Percentiles rank a stretch among this genome's conserved stretches.
Evolutionary conservation across 2,113 vertebrate species (phyloP).

Genomic region (Ammodytes marinus): DNA sequence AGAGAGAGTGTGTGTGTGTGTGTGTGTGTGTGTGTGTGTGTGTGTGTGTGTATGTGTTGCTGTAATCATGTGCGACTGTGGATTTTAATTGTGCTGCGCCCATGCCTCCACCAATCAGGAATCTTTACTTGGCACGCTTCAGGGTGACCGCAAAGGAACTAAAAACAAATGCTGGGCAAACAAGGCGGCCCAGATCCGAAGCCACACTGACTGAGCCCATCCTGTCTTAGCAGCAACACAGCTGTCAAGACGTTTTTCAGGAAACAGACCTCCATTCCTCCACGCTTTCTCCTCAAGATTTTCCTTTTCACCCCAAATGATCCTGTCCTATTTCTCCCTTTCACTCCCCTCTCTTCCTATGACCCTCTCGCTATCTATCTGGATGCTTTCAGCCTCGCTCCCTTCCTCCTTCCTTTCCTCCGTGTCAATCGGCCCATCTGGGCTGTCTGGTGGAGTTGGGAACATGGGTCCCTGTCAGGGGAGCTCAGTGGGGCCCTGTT

Average conservation of each 20-base stretch:
- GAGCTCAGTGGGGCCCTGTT: constrained; percentile 83
- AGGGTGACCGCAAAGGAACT: constrained; percentile 67
- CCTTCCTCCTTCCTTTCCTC: constrained; percentile 46
- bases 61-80: constrained; percentile 22
- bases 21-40: background rate
- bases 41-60: background rate
- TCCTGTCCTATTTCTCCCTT: constrained; percentile 6
- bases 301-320: constrained; percentile 18
- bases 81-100: constrained; percentile 47
- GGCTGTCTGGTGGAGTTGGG: constrained; percentile 80
- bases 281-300: background rate
- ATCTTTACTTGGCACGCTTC: constrained; percentile 67
- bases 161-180: constrained; percentile 63
- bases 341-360: constrained; percentile 23
- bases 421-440: constrained; percentile 83
- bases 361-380: constrained; percentile 40
- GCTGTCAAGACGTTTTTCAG: constrained; percentile 45
- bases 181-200: constrained; percentile 53
- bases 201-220: constrained; percentile 30
- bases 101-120: constrained; percentile 67
- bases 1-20: no score
- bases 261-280: constrained; percentile 19
- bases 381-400: constrained; percentile 21
- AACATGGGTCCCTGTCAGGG: constrained; percentile 81
- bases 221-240: constrained; percentile 44